Conservation (phyloP, 30 jellyfish, hydroid and myxozoan genomes). For the Aurelia sp. region DNA sequence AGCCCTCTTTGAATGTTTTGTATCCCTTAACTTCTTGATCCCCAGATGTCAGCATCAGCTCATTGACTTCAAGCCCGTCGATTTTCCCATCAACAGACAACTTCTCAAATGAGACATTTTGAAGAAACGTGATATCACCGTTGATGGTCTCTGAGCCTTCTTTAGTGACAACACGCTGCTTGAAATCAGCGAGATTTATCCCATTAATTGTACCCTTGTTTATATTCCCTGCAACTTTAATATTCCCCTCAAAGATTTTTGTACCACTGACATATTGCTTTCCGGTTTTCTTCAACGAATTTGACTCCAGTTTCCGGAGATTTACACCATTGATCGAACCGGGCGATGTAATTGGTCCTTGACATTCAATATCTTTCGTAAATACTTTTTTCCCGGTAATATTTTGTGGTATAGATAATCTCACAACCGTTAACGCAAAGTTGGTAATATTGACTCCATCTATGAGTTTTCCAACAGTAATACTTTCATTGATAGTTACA, state of each 20-base stretch:
- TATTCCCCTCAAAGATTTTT: constrained; percentile 23
- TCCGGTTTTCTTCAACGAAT: constrained; percentile 66
- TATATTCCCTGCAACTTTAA: constrained; percentile 39
- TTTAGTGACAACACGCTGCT: constrained; percentile 40
- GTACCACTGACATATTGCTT: constrained; percentile 59
- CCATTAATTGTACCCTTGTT: constrained; percentile 50
- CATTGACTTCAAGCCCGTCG: constrained; percentile 47
- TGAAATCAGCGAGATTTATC: constrained; percentile 45
- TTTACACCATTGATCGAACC: constrained; percentile 76
- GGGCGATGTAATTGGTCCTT: constrained; percentile 66
- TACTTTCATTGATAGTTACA: constrained; percentile 47
- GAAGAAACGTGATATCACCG: constrained; percentile 58
- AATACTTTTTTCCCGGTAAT: constrained; percentile 67
- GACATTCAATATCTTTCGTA: constrained; percentile 44
- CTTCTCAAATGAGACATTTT: constrained; percentile 22
- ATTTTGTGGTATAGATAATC: constrained; percentile 62
- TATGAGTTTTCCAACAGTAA: constrained; percentile 75
- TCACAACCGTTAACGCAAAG: constrained; percentile 64
- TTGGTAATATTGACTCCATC: constrained; percentile 81
- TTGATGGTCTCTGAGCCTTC: constrained; percentile 28
- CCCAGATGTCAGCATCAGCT: constrained; percentile 64
- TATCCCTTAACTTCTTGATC: constrained; percentile 67
- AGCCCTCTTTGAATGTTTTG: constrained; percentile 24
- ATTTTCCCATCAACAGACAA: constrained; percentile 48
- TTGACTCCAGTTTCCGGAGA: constrained; percentile 46